Conservation (phyloP, 2,113 vertebrate genomes). For the Danio rerio region DNA sequence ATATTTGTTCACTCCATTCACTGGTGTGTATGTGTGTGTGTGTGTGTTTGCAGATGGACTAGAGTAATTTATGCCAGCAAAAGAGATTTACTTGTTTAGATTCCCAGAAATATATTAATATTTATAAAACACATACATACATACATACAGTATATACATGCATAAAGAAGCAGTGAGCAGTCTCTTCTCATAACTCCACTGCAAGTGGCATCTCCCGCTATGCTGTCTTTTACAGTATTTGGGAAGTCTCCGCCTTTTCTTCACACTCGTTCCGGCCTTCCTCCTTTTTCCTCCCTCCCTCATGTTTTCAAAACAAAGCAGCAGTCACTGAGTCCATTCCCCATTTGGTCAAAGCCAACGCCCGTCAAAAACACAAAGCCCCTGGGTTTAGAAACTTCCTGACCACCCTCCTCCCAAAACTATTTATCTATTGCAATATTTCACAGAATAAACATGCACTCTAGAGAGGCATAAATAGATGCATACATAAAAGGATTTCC, state of each 20-base stretch:
- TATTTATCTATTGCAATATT: constrained; percentile 38
- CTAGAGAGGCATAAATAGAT: too few species aligned
- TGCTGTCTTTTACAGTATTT: constrained; percentile 43
- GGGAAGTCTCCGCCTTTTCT: constrained; percentile 51
- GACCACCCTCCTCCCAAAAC: constrained; percentile 41
- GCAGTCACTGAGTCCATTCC: constrained; percentile 49
- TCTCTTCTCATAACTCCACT: constrained; percentile 33
- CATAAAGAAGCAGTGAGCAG: background rate
- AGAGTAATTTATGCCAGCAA: background rate
- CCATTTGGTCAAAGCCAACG: constrained; percentile 49
- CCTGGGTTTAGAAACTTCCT: constrained; percentile 47
- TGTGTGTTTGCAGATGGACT: too few species aligned
- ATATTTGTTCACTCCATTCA: too few species aligned
- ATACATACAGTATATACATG: too few species aligned
- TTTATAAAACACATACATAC: background rate
- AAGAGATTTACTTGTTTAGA: constrained; percentile 19
- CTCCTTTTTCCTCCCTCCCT: constrained; percentile 35
- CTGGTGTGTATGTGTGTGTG: background rate
- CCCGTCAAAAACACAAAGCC: constrained; percentile 57
- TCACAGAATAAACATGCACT: background rate
- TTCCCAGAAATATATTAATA: constrained; percentile 28
- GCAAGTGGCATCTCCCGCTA: constrained; percentile 11
- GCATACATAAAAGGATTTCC: too few species aligned
- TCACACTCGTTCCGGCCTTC: constrained; percentile 8
- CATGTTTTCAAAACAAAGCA: constrained; percentile 54